Conservation (phyloP, 1,140 invertebrate species). For the Copidosoma floridanum region DNA sequence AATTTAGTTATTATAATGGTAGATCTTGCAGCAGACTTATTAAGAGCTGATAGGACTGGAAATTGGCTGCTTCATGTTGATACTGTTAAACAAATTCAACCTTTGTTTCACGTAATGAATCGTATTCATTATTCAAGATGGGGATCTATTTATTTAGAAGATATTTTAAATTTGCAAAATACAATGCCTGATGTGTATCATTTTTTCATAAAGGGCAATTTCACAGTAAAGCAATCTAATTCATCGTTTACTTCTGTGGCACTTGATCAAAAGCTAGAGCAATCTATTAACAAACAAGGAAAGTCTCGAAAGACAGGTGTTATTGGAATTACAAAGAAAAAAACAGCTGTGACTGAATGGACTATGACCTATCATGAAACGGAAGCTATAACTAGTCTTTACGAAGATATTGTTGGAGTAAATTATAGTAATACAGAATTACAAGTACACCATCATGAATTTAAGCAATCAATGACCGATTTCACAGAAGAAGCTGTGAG, state of each 20-base stretch:
- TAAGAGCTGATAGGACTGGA: not conserved
- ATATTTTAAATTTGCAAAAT: not conserved
- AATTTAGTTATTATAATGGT: not conserved
- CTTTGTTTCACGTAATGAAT: not conserved
- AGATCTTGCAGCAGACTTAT: not conserved
- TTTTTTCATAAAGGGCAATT: not conserved
- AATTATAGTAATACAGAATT: not conserved
- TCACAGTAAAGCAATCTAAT: not conserved
- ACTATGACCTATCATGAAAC: conserved; percentile 1
- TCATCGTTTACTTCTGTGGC: not conserved
- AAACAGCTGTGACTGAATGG: not conserved
- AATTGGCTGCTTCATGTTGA: not conserved
- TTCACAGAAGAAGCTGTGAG: not conserved
- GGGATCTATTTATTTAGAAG: not conserved
- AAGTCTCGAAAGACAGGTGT: not conserved
- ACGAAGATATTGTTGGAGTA: not conserved
- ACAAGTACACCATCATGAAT: conserved; percentile 6
- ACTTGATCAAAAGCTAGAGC: not conserved
- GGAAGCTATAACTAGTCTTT: not conserved
- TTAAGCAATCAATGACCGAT: not conserved
- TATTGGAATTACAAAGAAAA: not conserved
- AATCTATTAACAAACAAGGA: not conserved
- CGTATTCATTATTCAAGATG: not conserved
- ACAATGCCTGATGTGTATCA: not conserved
- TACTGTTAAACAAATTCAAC: not conserved